Evolutionary conservation across 2,888 invertebrate genomes (phyloP), one percentile per base, ranked within the genome.

Genomic region (Drosophila meridiana): DNA sequence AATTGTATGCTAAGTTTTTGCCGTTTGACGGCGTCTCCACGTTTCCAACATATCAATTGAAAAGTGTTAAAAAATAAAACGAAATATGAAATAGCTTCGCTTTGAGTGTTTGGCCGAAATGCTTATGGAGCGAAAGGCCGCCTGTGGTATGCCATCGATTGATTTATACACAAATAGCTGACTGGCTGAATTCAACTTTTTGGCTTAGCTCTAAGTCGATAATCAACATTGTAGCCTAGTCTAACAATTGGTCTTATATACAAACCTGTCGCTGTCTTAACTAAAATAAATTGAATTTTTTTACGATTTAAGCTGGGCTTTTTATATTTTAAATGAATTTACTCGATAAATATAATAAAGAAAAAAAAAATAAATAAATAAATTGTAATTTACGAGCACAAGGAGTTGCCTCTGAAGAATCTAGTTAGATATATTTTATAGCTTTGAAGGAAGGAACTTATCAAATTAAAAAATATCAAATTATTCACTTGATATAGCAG

Each of bases 1-100:
- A 78, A 66, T 48, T 28, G 62, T 61, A 76, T 75, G 75, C 52
- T 65, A 76, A 67, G 45, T 69, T 68, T 53, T 68, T 38, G 61
- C 58, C 34, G 52, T 69, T 69, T 61, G 53, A 42, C 58, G 55
- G 48, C 20, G 20, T 20, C 20, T 20, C 50, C 65, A 65, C 73
- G 66, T 70, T 73, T 58, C 20, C 28, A 34, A 47, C 60, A 53
- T 56, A 83, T 71, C 80, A 85, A 85, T 85, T 85, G 78, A 78
- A 81, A 80, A 80, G 56, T 57, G 55, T 58, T 58, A 53, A 47
- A 38, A 61, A 57, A 30, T 7, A 32, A 4, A 20, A 32, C 0
- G 9, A 66, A 73, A 74, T 76, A 73, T 81, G 60, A 72, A 82
- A 79, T 71, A 68, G 57, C 65, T 53, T 55, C 40, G 61, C 72